phyloP scores from a whole-genome alignment of 2,113 vertebrate species.

The Tachysurus fulvidraco region DNA sequence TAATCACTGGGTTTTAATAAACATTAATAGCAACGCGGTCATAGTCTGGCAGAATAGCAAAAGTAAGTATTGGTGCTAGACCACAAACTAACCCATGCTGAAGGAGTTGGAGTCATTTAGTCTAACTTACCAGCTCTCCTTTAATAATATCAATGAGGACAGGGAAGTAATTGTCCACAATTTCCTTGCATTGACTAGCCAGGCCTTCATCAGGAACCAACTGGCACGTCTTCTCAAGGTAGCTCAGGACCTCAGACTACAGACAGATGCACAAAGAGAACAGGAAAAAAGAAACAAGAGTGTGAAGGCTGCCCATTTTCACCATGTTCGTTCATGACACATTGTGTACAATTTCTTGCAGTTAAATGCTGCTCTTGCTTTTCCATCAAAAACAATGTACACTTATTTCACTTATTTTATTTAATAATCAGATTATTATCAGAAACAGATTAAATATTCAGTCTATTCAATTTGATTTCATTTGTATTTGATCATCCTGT shows the following conservation, averaged over 20 bases:
- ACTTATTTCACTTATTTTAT: too few relatives aligned
- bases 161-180: constrained; percentile 84
- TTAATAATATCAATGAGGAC: constrained; percentile 82
- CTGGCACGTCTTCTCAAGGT: constrained; percentile 86
- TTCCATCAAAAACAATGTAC: too few relatives aligned
- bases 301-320: too few relatives aligned
- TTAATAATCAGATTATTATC: too few relatives aligned
- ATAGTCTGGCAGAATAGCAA: neutral
- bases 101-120: constrained; percentile 6
- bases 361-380: too few relatives aligned
- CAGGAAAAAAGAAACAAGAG: neutral
- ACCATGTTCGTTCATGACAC: too few relatives aligned
- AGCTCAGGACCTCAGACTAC: constrained; percentile 81
- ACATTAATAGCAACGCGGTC: neutral
- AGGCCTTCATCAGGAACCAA: constrained; percentile 77
- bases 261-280: neutral
- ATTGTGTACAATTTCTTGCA: too few relatives aligned
- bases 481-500: too few relatives aligned
- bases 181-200: constrained; percentile 80
- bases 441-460: too few relatives aligned
- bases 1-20: neutral
- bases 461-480: too few relatives aligned
- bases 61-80: neutral
- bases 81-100: neutral
- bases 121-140: constrained; percentile 80